Evolutionary conservation across 2,888 invertebrate species (phyloP).

Genomic region (Amiota communis): DNA sequence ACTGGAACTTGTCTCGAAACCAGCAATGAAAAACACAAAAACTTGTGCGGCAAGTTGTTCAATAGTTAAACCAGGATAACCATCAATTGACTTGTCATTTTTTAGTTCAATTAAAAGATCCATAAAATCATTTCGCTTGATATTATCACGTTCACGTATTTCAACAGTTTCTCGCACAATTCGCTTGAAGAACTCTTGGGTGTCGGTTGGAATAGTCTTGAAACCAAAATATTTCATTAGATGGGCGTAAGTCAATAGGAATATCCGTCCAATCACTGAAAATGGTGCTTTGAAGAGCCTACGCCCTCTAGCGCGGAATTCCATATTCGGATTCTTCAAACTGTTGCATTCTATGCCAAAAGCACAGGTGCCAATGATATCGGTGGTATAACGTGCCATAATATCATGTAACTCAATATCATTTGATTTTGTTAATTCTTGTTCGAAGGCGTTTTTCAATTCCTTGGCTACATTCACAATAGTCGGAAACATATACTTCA

Average conservation of each 20-base stretch:
- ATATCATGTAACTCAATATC: constrained; percentile 72
- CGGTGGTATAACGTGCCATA: constrained; percentile 73
- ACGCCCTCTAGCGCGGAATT: constrained; percentile 63
- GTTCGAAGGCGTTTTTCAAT: constrained; percentile 43
- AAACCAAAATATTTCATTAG: constrained; percentile 33
- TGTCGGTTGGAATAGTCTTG: not conserved
- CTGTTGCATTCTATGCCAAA: constrained; percentile 74
- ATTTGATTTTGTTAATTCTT: constrained; percentile 15
- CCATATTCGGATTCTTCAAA: constrained; percentile 68
- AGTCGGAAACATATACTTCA: constrained; percentile 73
- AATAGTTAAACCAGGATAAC: constrained; percentile 64
- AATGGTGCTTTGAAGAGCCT: constrained; percentile 22
- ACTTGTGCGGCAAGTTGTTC: constrained; percentile 75
- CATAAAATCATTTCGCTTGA: constrained; percentile 61
- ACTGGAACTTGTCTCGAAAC: constrained; percentile 76
- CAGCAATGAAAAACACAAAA: constrained; percentile 75
- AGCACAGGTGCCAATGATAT: constrained; percentile 74
- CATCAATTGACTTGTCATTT: constrained; percentile 41
- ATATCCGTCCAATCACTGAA: constrained; percentile 43
- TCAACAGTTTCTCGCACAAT: constrained; percentile 56
- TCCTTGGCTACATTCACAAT: constrained; percentile 62
- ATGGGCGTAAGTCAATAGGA: constrained; percentile 43
- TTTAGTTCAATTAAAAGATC: constrained; percentile 60
- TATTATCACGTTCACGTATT: constrained; percentile 51
- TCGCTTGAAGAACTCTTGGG: constrained; percentile 50